Conservation (phyloP, 2,888 invertebrate genomes). For the Charanyca ferruginea region DNA sequence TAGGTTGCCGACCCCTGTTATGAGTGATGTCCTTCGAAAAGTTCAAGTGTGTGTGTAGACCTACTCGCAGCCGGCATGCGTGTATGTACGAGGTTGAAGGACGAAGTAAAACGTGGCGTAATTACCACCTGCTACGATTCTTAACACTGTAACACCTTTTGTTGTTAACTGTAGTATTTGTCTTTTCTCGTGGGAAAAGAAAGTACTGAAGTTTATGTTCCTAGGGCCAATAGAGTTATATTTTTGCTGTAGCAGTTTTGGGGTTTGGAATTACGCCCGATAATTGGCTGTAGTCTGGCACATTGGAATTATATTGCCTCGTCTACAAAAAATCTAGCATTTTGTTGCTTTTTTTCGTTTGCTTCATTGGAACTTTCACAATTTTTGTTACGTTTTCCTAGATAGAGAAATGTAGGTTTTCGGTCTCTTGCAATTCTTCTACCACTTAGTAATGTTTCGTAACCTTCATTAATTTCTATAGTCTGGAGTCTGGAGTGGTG, state of each 20-base stretch:
- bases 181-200: background rate
- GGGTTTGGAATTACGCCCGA: conserved; percentile 4
- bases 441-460: no score
- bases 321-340: conserved; percentile 7
- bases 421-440: background rate
- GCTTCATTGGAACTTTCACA: background rate
- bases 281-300: conserved; percentile 10
- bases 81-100: background rate
- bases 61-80: background rate
- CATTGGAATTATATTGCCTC: conserved; percentile 8
- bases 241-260: background rate
- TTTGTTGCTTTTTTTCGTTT: no score
- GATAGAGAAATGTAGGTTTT: background rate
- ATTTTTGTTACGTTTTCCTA: background rate
- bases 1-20: no score
- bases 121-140: background rate
- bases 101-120: background rate
- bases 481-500: background rate
- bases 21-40: background rate
- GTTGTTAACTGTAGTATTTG: background rate
- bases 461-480: no score
- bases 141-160: background rate
- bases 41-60: background rate
- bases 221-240: background rate
- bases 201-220: background rate